Percentiles rank a stretch among this genome's conserved stretches.
Conservation (phyloP, 2,113 vertebrate species). For the Sclerurus mexicanus region DNA sequence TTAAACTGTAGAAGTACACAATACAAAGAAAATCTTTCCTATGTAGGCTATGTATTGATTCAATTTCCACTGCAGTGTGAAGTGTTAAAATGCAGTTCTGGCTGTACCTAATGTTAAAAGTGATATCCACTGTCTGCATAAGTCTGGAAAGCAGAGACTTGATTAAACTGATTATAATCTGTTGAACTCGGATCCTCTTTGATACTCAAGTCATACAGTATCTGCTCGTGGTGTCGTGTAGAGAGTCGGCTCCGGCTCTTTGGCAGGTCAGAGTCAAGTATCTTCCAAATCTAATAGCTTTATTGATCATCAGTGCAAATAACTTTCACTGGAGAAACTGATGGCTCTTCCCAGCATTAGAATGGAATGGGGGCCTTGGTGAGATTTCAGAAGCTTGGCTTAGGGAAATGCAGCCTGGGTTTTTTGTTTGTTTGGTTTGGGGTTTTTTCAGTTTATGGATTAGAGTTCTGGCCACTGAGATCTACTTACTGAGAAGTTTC, state of each 20-base stretch:
- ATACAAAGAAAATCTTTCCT: background rate
- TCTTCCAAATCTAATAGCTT: background rate
- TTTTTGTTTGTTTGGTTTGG: too few species aligned
- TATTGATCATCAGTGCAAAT: background rate
- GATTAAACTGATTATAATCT: background rate
- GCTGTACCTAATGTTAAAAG: background rate
- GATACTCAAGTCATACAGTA: accelerated
- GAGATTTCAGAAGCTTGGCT: background rate
- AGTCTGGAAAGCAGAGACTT: background rate
- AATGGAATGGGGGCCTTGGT: background rate
- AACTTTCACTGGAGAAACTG: background rate
- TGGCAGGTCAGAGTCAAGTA: background rate
- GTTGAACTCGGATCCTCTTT: background rate
- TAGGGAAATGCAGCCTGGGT: background rate
- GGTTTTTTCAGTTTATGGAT: background rate
- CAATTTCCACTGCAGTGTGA: background rate
- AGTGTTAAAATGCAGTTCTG: background rate
- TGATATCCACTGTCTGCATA: background rate
- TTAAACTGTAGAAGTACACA: background rate
- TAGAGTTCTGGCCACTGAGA: background rate
- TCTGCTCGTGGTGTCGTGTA: background rate
- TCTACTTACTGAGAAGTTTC: background rate
- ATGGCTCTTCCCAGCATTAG: background rate
- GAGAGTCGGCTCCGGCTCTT: background rate
- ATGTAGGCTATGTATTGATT: background rate